Evolutionary conservation across 2,797 vertebrate species (phyloP).

Genomic region (Pogoniulus pusillus): DNA sequence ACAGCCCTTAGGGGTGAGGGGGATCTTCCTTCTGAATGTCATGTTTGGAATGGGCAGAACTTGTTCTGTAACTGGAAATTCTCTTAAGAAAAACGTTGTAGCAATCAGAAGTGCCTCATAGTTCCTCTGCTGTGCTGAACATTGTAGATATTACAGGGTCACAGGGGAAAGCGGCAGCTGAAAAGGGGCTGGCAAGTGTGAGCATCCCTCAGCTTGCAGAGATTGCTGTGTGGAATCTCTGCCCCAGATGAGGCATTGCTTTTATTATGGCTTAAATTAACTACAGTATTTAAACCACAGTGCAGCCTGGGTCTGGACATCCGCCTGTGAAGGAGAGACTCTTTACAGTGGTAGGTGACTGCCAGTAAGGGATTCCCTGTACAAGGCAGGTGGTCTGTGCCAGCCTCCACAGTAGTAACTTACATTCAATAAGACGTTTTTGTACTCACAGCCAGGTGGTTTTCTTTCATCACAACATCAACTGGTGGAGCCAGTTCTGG

Average conservation of each 20-base stretch:
- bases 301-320: background rate
- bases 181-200: background rate
- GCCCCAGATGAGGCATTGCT: background rate
- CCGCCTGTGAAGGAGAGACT: background rate
- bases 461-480: background rate
- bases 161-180: background rate
- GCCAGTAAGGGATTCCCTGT: background rate
- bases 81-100: conserved; percentile 2
- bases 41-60: conserved; percentile 35
- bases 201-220: background rate
- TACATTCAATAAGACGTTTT: background rate
- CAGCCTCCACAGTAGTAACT: background rate
- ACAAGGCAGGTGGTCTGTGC: background rate
- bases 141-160: background rate
- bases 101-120: background rate
- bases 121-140: conserved; percentile 17
- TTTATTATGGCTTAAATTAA: conserved; percentile 47
- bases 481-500: background rate
- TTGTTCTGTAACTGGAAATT: conserved; percentile 14
- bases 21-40: conserved; percentile 17
- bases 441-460: background rate
- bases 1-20: background rate
- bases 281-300: background rate
- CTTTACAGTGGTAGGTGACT: background rate
- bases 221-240: background rate